Evolutionary conservation across 2,797 vertebrate genomes (phyloP), one percentile per base, ranked within the genome.

Genomic region (Ataeniobius toweri): DNA sequence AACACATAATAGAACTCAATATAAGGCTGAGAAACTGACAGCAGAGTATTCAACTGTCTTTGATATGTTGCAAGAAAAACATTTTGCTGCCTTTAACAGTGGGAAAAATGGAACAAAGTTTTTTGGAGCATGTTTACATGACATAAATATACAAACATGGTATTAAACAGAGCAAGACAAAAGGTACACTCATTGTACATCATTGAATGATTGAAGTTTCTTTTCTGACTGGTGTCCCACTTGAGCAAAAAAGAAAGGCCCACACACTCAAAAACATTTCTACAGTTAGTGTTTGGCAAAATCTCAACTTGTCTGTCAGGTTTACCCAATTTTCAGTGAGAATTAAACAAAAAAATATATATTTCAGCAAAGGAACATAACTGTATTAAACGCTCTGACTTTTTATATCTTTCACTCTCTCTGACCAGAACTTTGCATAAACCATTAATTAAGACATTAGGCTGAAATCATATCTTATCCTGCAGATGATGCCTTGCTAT

Each of bases 81-180:
- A 58, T 83, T 86, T 92, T 86, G 84, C 85, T 91, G 65, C 74
- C 88, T 94, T 94, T 94, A 83, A 91, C 93, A 89, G 68, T 83
- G 87, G 68, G 90, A 89, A 91, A 93, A 92, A 31, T 36, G 36
- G 36, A 93, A 90, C 88, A 82, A 94, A 91, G 90, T 82, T 79
- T 91, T 90, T 80, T 86, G 68, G 78, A 80, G 84, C 80, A 95
- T 92, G 89, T 88, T 89, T 88, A 92, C 79, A 86, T 92, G 92
- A 94, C 93, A 94, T 85, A 89, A 89, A 85, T 87, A 80, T 80
- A 70, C 84, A 74, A 86, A 81, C 85, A 88, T 87, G 86, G 87
- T 85, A 91, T 82, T 82, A 88, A 80, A 85, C 84, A 61, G 76
- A 87, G 83, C 75, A 81, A 87, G 87, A 80, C 87, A 86, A 93